Conservation (phyloP, 2,797 vertebrate species). For the Setipinna tenuifilis region DNA sequence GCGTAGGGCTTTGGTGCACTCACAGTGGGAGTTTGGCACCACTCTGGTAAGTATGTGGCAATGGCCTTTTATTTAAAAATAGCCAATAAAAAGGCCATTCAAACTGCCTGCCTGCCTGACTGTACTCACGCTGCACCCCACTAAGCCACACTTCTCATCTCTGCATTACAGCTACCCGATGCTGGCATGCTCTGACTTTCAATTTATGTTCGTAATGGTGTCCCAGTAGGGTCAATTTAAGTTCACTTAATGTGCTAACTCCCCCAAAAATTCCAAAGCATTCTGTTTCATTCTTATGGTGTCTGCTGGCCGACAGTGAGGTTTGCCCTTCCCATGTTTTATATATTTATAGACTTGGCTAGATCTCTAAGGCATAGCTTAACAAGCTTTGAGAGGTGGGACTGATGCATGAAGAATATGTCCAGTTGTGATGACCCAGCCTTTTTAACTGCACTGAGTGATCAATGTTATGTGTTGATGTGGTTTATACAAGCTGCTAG, state of each 20-base stretch:
- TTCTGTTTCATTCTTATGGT: not conserved
- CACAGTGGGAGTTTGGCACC: slow-evolving; percentile 55
- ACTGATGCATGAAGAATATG: not conserved
- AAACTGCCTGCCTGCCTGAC: slow-evolving; percentile 7
- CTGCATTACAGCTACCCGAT: not conserved
- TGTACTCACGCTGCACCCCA: not conserved
- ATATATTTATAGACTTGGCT: not conserved
- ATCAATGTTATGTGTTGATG: not conserved
- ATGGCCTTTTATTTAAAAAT: not conserved
- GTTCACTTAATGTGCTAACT: not conserved
- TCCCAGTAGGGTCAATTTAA: not conserved
- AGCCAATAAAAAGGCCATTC: not conserved
- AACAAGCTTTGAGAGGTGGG: not conserved
- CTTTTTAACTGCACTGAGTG: not conserved
- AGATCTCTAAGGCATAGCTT: not conserved
- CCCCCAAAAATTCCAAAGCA: not conserved
- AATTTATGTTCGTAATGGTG: not conserved
- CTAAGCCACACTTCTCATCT: not conserved
- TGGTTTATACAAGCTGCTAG: not conserved
- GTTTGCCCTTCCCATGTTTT: not conserved
- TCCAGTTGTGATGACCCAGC: not conserved
- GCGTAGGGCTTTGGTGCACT: slow-evolving; percentile 61
- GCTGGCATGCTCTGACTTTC: not conserved
- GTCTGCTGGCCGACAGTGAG: not conserved
- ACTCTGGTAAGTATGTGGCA: slow-evolving; percentile 54